Conservation (phyloP, 2,113 vertebrate species). For the Alosa alosa region DNA sequence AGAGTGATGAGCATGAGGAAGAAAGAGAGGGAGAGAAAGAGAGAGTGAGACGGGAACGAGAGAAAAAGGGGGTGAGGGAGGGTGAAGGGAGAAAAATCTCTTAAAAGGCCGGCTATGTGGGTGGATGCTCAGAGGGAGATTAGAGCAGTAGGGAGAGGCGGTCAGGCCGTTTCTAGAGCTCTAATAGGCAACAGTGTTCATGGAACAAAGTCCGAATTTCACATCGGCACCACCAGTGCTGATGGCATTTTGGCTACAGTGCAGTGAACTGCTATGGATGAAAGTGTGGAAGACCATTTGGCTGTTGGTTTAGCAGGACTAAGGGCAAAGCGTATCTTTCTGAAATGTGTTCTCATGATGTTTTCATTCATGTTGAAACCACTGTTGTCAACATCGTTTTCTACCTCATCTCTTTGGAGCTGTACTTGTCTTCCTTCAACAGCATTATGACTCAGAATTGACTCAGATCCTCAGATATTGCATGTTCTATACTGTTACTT, state of each 20-base stretch:
- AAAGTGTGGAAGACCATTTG: background rate
- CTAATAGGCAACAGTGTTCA: background rate
- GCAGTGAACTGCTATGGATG: background rate
- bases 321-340: background rate
- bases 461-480: too few species aligned
- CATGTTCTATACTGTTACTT: background rate
- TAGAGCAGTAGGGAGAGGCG: background rate
- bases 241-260: background rate
- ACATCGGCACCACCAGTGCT: background rate
- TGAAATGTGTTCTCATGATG: background rate
- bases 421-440: background rate
- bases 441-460: background rate
- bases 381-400: background rate
- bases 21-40: conserved; percentile 14
- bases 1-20: background rate
- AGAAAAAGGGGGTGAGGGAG: background rate
- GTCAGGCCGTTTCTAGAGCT: background rate
- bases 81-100: background rate
- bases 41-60: background rate
- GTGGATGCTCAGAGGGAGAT: conserved; percentile 1
- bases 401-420: background rate
- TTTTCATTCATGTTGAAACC: background rate
- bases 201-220: background rate
- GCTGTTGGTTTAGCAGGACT: background rate
- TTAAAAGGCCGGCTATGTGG: background rate